Conservation (phyloP, 2,888 invertebrate genomes). For the Dolichomitus sp. region DNA sequence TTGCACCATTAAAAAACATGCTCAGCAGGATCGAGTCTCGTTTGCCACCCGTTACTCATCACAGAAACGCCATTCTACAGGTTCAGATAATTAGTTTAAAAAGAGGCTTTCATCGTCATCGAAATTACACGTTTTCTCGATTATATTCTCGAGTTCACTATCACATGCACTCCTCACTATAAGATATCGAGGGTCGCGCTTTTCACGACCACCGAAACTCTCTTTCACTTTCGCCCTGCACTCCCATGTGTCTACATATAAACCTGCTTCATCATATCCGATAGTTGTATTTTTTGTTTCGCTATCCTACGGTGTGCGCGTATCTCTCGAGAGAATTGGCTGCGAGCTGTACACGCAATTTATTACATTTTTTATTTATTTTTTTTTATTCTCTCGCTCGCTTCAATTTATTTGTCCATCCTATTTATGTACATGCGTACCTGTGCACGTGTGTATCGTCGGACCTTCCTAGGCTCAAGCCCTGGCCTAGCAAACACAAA, state of each 20-base stretch:
- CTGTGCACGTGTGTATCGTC: conserved; percentile 64
- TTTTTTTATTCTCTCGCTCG: conserved; percentile 40
- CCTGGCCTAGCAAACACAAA: conserved; percentile 22
- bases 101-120: conserved; percentile 48
- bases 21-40: conserved; percentile 33
- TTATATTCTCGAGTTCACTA: conserved; percentile 55
- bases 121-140: conserved; percentile 26
- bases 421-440: conserved; percentile 71
- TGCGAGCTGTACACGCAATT: conserved; percentile 59
- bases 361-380: conserved; percentile 41
- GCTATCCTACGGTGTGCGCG: conserved; percentile 58
- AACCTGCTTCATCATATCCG: conserved; percentile 31
- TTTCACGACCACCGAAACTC: conserved; percentile 50
- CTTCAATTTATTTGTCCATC: conserved; percentile 68
- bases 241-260: conserved; percentile 51
- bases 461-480: conserved; percentile 43
- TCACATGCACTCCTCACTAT: conserved; percentile 60
- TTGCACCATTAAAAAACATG: not conserved
- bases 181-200: conserved; percentile 35
- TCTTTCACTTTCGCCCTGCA: conserved; percentile 52
- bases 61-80: conserved; percentile 58
- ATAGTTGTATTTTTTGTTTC: conserved; percentile 7
- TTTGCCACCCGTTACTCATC: conserved; percentile 66
- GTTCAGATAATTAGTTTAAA: conserved; percentile 43
- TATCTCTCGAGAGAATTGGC: conserved; percentile 59